These are phyloP conservation scores for Meloidogyne hapla DNA, from an alignment of 1,140 invertebrate genomes.

Conservation along the genomic window DNA sequence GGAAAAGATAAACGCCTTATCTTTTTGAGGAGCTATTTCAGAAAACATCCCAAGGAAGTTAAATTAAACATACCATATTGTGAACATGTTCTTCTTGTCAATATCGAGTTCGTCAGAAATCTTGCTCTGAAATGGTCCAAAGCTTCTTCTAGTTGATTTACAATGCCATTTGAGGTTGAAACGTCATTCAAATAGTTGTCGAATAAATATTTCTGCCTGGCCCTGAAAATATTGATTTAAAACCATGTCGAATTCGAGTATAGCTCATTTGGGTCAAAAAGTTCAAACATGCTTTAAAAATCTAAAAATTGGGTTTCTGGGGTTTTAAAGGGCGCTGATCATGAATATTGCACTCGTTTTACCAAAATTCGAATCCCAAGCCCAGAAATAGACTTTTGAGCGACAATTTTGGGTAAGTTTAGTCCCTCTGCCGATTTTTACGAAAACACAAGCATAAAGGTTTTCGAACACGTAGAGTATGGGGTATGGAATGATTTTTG, in stretches of 20 bases:
- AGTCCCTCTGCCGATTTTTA: too few relatives aligned
- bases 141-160: constrained; percentile 65
- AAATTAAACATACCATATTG: constrained; percentile 75
- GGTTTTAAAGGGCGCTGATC: too few relatives aligned
- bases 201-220: constrained; percentile 85
- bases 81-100: constrained; percentile 83
- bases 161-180: constrained; percentile 22
- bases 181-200: constrained; percentile 74
- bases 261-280: not conserved
- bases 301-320: too few relatives aligned
- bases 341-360: too few relatives aligned
- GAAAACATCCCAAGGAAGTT: constrained; percentile 17
- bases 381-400: too few relatives aligned
- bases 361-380: too few relatives aligned
- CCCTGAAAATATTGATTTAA: constrained; percentile 71
- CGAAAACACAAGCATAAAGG: too few relatives aligned
- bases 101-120: constrained; percentile 75
- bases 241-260: not conserved
- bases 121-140: constrained; percentile 67
- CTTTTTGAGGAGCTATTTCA: not conserved
- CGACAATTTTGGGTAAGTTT: too few relatives aligned
- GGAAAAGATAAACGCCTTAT: not conserved
- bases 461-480: too few relatives aligned
- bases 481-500: not conserved
- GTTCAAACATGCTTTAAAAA: too few relatives aligned